Conservation (phyloP, 2,888 invertebrate species). For the Dromius quadrimaculatus region DNA sequence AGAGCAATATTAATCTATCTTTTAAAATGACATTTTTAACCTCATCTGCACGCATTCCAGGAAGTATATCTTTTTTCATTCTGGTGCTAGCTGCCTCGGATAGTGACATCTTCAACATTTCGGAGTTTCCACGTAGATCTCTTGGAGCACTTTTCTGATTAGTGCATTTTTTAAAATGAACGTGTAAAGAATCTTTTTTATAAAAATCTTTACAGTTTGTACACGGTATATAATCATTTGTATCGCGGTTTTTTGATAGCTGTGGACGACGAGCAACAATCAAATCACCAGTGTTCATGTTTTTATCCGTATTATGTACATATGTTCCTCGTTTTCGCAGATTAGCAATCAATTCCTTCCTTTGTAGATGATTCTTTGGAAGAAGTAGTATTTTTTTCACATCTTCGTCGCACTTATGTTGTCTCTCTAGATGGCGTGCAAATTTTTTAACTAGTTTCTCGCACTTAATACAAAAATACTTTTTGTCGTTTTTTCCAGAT, state of each 20-base stretch:
- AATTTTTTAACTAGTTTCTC: background rate
- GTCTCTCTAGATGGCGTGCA: background rate
- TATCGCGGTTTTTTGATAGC: background rate
- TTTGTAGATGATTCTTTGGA: background rate
- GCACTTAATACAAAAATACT: background rate
- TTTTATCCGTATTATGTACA: background rate
- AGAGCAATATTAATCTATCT: background rate
- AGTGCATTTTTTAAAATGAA: background rate
- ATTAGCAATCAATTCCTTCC: background rate
- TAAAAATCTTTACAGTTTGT: constrained; percentile 2
- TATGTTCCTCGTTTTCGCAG: background rate
- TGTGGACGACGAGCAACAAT: background rate
- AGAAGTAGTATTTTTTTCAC: background rate
- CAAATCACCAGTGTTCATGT: background rate
- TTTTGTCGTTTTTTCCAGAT: constrained; percentile 3
- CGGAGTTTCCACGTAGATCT: background rate
- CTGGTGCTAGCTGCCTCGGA: background rate
- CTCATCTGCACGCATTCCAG: background rate
- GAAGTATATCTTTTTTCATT: background rate
- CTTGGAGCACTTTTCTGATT: background rate
- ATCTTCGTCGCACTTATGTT: background rate
- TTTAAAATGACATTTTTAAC: background rate
- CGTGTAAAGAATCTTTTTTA: background rate
- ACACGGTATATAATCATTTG: background rate
- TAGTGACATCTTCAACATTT: background rate